phyloP scores from a whole-genome alignment of 2,797 vertebrate genomes.

The Spondyliosoma cantharus region DNA sequence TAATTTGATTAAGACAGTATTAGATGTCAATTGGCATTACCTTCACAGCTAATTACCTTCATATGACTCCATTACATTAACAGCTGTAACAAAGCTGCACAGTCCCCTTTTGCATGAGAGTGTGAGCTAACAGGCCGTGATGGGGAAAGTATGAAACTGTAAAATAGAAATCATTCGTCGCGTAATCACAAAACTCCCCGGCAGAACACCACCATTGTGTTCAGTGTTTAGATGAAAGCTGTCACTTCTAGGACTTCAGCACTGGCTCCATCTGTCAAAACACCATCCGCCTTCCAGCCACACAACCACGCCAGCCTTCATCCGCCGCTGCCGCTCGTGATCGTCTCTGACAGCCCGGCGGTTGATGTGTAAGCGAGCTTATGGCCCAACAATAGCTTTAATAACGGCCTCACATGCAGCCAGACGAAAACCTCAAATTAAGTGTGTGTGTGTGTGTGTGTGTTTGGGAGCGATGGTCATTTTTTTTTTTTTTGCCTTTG shows the following conservation, averaged over 20 bases:
- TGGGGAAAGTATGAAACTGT: neutral
- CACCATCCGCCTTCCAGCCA: slow-evolving; percentile 36
- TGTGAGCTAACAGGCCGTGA: neutral
- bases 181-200: neutral
- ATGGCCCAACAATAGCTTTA: slow-evolving; percentile 22
- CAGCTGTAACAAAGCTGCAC: slow-evolving; percentile 7
- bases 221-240: slow-evolving; percentile 20
- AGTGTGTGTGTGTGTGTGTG: slow-evolving; percentile 6
- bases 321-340: slow-evolving; percentile 12
- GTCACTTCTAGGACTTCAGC: slow-evolving; percentile 35
- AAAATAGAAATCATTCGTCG: neutral
- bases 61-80: slow-evolving; percentile 18
- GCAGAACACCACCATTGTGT: neutral
- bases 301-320: slow-evolving; percentile 8
- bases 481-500: neutral
- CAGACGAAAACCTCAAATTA: neutral
- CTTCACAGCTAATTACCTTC: slow-evolving; percentile 23
- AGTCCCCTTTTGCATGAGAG: neutral
- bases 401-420: slow-evolving; percentile 22
- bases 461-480: neutral
- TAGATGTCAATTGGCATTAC: slow-evolving; percentile 30
- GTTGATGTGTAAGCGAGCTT: slow-evolving; percentile 45
- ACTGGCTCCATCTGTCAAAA: slow-evolving; percentile 49
- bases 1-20: slow-evolving; percentile 32
- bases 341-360: slow-evolving; percentile 50